Base-by-base conservation (phyloP, 2,113 vertebrate genomes). In the Pseudopipra pipra region DNA sequence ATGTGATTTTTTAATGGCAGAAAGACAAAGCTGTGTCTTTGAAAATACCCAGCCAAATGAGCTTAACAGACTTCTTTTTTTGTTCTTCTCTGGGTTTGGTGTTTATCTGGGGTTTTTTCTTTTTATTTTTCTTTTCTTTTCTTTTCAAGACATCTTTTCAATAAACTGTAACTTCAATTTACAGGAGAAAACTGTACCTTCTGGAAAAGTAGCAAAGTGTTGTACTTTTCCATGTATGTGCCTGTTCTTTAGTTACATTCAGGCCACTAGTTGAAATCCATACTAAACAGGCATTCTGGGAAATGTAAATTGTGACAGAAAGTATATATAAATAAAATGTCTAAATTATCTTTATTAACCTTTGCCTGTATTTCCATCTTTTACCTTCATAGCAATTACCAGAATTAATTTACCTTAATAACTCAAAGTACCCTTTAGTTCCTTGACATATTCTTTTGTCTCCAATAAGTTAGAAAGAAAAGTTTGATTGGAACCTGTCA, bases 361-460 rank as follows among this genome's bases (percentile, higher is more conserved):
- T 94, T 59, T 90, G 49, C 24, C 68, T 83, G 44, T 94, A 84
- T 68, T 92, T 92, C 85, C 88, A 30, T 84, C 65, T 96, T 91
- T 61, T 84, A 68, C 71, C 47, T 92, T 86, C 70, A 78, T 7
- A 80, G 61, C 41, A 93, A 96, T 93, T 95, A 92, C 56, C 61
- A 72, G 88, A 94, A 96, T 86, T 91, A 89, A 91, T 95, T 96
- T 95, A 71, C 55, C 75, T 77, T 94, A 94, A 85, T 93, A 87
- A 87, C 39, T 83, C 47, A 59, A 83, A 88, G 90, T 83, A 95
- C 90, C 85, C 61, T 77, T 90, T 96, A 90, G 65, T 65, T 61
- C 37, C 52, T 90, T 94, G 79, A 94, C 82, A 81, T 59, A 77
- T 68, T 84, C 84, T 87, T 90, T 87, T 92, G 85, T 94, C 90